These are phyloP conservation scores for Heliopora coerulea DNA, from an alignment of 92 coral and sea anemone genomes.

Conservation along the genomic window DNA sequence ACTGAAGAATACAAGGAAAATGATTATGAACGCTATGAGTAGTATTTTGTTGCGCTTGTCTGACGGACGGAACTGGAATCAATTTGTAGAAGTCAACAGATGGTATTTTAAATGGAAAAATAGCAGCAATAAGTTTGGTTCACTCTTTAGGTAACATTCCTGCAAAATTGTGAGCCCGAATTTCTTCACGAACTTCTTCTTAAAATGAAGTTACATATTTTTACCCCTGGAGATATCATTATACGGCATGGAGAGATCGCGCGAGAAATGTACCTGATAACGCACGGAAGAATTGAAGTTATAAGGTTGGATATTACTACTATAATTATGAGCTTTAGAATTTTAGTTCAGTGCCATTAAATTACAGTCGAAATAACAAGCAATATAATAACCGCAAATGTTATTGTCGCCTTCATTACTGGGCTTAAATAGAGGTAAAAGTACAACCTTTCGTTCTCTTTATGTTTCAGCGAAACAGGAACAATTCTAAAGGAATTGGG, in stretches of 20 bases:
- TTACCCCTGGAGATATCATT: slow-evolving; percentile 95
- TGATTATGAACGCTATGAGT: no score
- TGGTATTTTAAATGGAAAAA: no score
- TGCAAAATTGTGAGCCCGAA: slow-evolving; percentile 96
- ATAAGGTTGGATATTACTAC: slow-evolving; percentile 69
- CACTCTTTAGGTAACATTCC: slow-evolving; percentile 68
- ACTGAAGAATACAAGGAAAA: no score
- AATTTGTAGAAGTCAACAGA: not conserved
- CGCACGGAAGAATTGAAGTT: slow-evolving; percentile 87
- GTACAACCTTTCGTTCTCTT: not conserved
- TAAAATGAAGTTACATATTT: slow-evolving; percentile 82
- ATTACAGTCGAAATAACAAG: no score
- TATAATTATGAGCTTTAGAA: not conserved
- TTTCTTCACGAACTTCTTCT: slow-evolving; percentile 87
- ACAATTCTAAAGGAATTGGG: slow-evolving; percentile 78
- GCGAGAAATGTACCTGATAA: slow-evolving; percentile 93
- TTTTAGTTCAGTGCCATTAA: no score
- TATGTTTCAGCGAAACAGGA: slow-evolving; percentile 67
- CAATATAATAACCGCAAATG: no score
- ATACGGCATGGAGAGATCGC: slow-evolving; percentile 92
- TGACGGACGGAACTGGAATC: not conserved
- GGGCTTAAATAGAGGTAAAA: no score
- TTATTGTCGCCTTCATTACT: no score
- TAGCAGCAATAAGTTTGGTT: no score
- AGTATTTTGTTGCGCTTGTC: not conserved